Conservation (phyloP, 2,113 vertebrate genomes). For the Columba livia region DNA sequence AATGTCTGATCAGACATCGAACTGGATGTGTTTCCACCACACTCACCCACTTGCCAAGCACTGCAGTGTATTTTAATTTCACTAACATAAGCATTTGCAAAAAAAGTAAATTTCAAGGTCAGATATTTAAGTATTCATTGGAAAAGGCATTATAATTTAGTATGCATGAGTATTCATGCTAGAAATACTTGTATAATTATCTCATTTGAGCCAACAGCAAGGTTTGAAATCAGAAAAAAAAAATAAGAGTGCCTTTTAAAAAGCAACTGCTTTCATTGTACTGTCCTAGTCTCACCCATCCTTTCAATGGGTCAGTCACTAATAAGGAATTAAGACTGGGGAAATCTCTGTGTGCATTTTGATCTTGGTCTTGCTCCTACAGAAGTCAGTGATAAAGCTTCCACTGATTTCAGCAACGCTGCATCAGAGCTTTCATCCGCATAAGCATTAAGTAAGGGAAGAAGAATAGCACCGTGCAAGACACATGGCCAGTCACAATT, state of each 20-base stretch:
- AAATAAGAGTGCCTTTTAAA: not conserved
- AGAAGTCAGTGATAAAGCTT: not conserved
- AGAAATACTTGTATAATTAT: constrained; percentile 1
- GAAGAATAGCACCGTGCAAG: not conserved
- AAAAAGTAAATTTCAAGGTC: not conserved
- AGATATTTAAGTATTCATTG: not conserved
- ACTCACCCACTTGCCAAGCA: not conserved
- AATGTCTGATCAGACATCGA: constrained; percentile 12
- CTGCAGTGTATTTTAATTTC: not conserved
- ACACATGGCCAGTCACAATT: not conserved
- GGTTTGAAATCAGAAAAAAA: not conserved
- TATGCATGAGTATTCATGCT: not conserved
- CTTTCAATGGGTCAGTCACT: not conserved
- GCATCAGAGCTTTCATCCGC: not conserved
- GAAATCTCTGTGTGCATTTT: not conserved
- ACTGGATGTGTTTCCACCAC: not conserved
- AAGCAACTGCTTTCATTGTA: not conserved
- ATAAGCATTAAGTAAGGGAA: not conserved
- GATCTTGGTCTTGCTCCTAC: not conserved
- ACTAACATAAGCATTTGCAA: not conserved
- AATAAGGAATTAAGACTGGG: not conserved
- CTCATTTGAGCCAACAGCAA: not conserved
- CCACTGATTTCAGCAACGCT: not conserved
- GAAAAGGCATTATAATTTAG: not conserved
- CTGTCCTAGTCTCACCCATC: not conserved